Evolutionary conservation across 2,888 invertebrate genomes (phyloP), one percentile per base, ranked within the genome.

Genomic region (Phalangium opilio): DNA sequence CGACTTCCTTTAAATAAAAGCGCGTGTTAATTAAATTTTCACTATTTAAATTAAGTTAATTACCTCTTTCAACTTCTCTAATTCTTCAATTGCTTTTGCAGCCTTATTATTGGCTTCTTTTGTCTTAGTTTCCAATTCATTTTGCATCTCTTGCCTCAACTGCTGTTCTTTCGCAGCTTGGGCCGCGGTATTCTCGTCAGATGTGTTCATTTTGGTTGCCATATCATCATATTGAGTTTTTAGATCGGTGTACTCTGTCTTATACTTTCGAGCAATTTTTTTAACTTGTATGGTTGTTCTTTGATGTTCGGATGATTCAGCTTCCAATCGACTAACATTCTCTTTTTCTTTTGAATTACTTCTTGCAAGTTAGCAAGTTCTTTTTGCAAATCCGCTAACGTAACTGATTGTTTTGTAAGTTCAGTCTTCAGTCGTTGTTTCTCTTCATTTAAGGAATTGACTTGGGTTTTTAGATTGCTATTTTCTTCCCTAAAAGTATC

Each of bases 201-300:
- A 39, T 7, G 36, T 27, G 20, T 56, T 50, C n/a, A 36, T 15
- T 40, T 57, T 50, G 1, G 36, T 43, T 18, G 44, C 33, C 20
- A 57, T n/a, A 7, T 42, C 50, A 43, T 59, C 58, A 48, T 54
- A 48, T 15, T 52, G 48, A 11, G 51, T 39, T 45, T 58, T 55
- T 12, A 59, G 49, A 57, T 85, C 85, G 62, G 83, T 82, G 63
- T 75, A 86, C 57, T 82, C 83, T 10, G 77, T 79, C 66, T 90
- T 91, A 64, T 91, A 93, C 61, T 87, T 87, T 60, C 87, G 83
- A 5, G 90, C 93, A 56, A 93, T 85, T 64, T 84, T 87, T 57
- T 84, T 76, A 44, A 71, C 67, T 62, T 67, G 64, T 43, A 59
- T 59, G 45, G 73, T 63, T 60, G 73, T 66, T 60, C 66, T 79